Evolutionary conservation across 2,888 invertebrate species (phyloP).

Genomic region (Rhyacophila evoluta): DNA sequence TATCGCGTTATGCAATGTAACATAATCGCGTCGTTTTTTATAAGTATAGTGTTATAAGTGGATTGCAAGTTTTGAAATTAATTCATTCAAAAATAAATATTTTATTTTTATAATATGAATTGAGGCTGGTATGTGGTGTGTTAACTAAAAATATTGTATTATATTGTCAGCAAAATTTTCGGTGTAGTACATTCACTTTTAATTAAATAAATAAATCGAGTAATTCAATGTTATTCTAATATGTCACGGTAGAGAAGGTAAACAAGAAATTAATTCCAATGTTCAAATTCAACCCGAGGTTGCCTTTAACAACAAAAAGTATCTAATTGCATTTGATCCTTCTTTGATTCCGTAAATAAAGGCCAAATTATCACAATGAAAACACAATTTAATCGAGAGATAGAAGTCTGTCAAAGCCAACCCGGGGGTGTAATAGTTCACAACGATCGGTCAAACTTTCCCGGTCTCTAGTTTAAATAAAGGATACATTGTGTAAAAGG

Average conservation of each 20-base stretch:
- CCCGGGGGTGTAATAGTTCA: neutral
- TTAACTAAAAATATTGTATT: too few relatives aligned
- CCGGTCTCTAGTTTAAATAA: neutral
- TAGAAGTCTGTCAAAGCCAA: slow-evolving; percentile 1
- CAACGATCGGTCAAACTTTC: slow-evolving; percentile 8
- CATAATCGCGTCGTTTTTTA: too few relatives aligned
- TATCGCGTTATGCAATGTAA: too few relatives aligned
- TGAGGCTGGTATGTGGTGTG: too few relatives aligned
- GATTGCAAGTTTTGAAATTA: too few relatives aligned
- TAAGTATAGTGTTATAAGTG: too few relatives aligned
- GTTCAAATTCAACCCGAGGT: neutral
- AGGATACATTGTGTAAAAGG: neutral
- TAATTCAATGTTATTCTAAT: too few relatives aligned
- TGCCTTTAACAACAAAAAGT: neutral
- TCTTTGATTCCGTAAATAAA: neutral
- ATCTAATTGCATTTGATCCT: slow-evolving; percentile 22
- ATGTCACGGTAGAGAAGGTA: neutral
- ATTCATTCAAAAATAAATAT: too few relatives aligned
- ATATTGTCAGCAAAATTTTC: too few relatives aligned
- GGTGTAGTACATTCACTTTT: too few relatives aligned
- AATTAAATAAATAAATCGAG: too few relatives aligned
- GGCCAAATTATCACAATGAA: neutral
- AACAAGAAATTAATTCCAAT: neutral
- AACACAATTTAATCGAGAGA: neutral
- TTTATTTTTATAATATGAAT: too few relatives aligned